Conservation (phyloP, 1,140 invertebrate genomes). For the Conopomorpha cramerella region DNA sequence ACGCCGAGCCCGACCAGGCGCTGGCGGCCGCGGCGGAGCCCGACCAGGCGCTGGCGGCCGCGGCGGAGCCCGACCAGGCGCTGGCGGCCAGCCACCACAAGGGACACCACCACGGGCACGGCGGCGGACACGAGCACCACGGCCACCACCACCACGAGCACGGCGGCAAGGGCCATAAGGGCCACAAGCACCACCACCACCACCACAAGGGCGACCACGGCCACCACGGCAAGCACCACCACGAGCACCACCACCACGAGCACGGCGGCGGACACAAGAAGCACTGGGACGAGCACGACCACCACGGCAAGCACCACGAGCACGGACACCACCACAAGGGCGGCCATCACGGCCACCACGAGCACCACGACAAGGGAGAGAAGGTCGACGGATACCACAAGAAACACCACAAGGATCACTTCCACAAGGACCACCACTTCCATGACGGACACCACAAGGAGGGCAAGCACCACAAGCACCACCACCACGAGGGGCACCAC, state of each 20-base stretch:
- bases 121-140: slow-evolving; percentile 62
- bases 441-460: slow-evolving; percentile 68
- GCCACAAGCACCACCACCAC: slow-evolving; percentile 64
- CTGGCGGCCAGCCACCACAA: slow-evolving; percentile 53
- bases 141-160: slow-evolving; percentile 59
- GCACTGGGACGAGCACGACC: slow-evolving; percentile 70
- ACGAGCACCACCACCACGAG: slow-evolving; percentile 67
- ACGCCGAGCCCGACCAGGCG: slow-evolving; percentile 28
- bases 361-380: slow-evolving; percentile 67
- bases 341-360: slow-evolving; percentile 65
- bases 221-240: slow-evolving; percentile 69
- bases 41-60: slow-evolving; percentile 25
- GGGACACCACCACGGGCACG: slow-evolving; percentile 53
- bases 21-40: slow-evolving; percentile 26
- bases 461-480: slow-evolving; percentile 67
- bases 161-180: slow-evolving; percentile 62
- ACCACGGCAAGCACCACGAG: slow-evolving; percentile 71
- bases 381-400: slow-evolving; percentile 69
- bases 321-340: slow-evolving; percentile 70
- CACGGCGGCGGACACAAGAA: slow-evolving; percentile 69
- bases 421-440: slow-evolving; percentile 73
- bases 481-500: slow-evolving; percentile 65
- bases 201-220: slow-evolving; percentile 70
- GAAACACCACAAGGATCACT: slow-evolving; percentile 73
- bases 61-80: slow-evolving; percentile 37